These are phyloP conservation scores for Euwallacea fornicatus DNA, from an alignment of 1,140 invertebrate species.

Conservation along the genomic window DNA sequence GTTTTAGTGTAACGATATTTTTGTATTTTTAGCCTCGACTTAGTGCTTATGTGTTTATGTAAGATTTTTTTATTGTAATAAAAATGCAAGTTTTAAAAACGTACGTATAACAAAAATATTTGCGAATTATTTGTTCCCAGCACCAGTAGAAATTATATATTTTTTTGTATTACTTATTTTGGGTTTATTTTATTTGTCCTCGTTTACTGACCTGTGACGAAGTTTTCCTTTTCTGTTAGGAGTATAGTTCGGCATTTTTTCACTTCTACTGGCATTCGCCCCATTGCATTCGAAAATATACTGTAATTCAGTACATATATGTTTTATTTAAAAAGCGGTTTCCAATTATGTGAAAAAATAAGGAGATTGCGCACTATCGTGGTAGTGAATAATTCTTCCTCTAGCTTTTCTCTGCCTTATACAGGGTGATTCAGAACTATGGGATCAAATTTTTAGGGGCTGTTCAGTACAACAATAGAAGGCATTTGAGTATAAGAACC, in stretches of 20 bases:
- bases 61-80: slow-evolving; percentile 40
- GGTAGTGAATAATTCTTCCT: too few relatives aligned
- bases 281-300: too few relatives aligned
- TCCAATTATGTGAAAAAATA: too few relatives aligned
- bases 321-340: not conserved
- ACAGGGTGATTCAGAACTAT: too few relatives aligned
- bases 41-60: slow-evolving; percentile 39
- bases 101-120: slow-evolving; percentile 45
- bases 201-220: slow-evolving; percentile 7
- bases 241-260: too few relatives aligned
- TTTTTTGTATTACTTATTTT: slow-evolving; percentile 48
- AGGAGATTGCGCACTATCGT: too few relatives aligned
- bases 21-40: slow-evolving; percentile 41
- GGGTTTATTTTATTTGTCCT: slow-evolving; percentile 30
- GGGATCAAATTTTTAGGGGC: too few relatives aligned
- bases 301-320: too few relatives aligned
- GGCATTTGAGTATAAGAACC: too few relatives aligned
- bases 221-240: slow-evolving; percentile 9
- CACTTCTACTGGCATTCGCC: too few relatives aligned
- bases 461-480: too few relatives aligned
- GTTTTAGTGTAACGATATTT: slow-evolving; percentile 37
- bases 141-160: slow-evolving; percentile 50
- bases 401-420: too few relatives aligned
- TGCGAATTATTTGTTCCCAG: slow-evolving; percentile 44
- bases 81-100: slow-evolving; percentile 44